A percentile compares a stretch with the other conserved stretches of the same genome.
These are phyloP conservation scores for Cosmia trapezina DNA, from an alignment of 2,888 invertebrate genomes.

Conservation along the genomic window DNA sequence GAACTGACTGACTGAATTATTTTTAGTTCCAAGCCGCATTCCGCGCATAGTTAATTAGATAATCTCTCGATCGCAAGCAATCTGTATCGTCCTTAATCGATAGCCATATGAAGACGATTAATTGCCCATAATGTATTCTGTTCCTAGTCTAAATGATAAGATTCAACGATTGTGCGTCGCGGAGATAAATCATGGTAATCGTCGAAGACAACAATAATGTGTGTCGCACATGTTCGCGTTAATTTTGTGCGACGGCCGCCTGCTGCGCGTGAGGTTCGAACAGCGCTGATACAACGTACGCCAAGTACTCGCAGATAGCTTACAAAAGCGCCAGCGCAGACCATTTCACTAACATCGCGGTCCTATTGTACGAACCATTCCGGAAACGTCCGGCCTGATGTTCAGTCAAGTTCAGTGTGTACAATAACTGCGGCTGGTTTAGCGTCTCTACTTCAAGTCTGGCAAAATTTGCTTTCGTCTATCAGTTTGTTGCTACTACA, in stretches of 20 bases:
- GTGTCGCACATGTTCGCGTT: slow-evolving; percentile 83
- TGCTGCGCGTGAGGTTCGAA: slow-evolving; percentile 73
- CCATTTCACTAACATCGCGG: slow-evolving; percentile 68
- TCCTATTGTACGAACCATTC: slow-evolving; percentile 73
- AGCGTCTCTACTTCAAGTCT: background rate
- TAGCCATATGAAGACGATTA: slow-evolving; percentile 54
- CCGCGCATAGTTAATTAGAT: slow-evolving; percentile 45
- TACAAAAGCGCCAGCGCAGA: slow-evolving; percentile 69
- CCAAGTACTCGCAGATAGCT: slow-evolving; percentile 66
- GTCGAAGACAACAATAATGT: slow-evolving; percentile 74
- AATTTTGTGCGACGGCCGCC: slow-evolving; percentile 80
- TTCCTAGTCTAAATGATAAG: slow-evolving; percentile 64
- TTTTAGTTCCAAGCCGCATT: slow-evolving; percentile 37
- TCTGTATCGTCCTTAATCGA: slow-evolving; percentile 49
- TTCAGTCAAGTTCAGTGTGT: slow-evolving; percentile 58
- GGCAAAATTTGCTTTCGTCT: no score
- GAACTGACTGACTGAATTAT: slow-evolving; percentile 34
- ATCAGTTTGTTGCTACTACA: no score
- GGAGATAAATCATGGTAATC: slow-evolving; percentile 81
- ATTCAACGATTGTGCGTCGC: slow-evolving; percentile 70
- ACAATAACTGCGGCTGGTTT: slow-evolving; percentile 54
- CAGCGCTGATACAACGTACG: slow-evolving; percentile 58
- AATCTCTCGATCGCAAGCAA: slow-evolving; percentile 47
- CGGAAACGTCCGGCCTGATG: slow-evolving; percentile 71
- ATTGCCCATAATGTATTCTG: slow-evolving; percentile 54